phyloP scores from a whole-genome alignment of 2,888 invertebrate genomes.

The Agrochola lota region DNA sequence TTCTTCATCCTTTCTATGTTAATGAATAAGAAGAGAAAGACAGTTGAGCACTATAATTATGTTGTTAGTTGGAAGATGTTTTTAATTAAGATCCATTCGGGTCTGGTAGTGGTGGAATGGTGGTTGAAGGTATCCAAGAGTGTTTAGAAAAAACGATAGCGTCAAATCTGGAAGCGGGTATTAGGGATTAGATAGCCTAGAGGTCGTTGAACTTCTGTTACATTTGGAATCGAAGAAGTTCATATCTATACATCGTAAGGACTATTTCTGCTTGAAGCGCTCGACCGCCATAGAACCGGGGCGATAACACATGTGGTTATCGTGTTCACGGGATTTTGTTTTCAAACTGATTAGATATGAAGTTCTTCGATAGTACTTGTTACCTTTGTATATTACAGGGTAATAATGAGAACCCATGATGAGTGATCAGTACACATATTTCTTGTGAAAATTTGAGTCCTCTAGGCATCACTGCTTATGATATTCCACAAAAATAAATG shows the following conservation, averaged over 20 bases:
- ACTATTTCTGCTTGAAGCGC: too few relatives aligned
- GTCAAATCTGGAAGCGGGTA: neutral
- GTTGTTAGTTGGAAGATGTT: neutral
- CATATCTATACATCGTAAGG: too few relatives aligned
- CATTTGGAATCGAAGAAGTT: too few relatives aligned
- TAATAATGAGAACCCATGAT: neutral
- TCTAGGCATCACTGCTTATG: neutral
- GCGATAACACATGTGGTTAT: too few relatives aligned
- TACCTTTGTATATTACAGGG: neutral
- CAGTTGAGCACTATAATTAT: too few relatives aligned
- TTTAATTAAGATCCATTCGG: neutral
- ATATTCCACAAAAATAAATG: neutral
- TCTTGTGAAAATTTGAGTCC: neutral
- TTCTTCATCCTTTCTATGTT: neutral
- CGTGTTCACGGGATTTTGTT: too few relatives aligned
- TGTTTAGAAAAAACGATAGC: neutral
- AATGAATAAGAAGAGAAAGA: neutral
- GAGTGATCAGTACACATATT: too few relatives aligned
- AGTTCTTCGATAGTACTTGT: too few relatives aligned
- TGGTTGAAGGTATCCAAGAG: neutral
- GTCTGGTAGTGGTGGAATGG: too few relatives aligned
- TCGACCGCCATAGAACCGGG: too few relatives aligned
- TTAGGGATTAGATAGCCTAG: neutral
- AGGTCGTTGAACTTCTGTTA: neutral
- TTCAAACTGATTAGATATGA: too few relatives aligned